Base-by-base conservation (phyloP, 2,797 vertebrate species). In the Rhincodon typus region DNA sequence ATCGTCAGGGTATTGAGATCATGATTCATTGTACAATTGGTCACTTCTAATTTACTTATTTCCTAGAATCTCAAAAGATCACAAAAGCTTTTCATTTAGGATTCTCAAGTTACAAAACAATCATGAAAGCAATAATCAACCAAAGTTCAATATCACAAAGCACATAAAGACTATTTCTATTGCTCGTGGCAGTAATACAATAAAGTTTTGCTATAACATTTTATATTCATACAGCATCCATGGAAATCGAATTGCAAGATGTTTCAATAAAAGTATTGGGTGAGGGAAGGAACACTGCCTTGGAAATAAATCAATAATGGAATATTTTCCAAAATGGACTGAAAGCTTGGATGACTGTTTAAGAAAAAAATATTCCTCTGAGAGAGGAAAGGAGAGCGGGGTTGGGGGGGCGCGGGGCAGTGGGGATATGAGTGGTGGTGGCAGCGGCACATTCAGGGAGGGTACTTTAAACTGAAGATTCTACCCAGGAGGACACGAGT, bases 391-490 rank as follows among this genome's bases (percentile, higher is more conserved):
- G 57, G 7, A 57, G 8, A 12, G 57, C 57, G 46, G 46, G 46
- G 46, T 3, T 50, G 46, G 46, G 46, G 46, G 46, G 46, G 8
- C 1, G 57, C 0, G 57, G 12, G 10, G 57, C 0, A 13, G 57
- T 4, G 13, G 57, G 0, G 57, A 8, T 57, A 57, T 62, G 57
- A 0, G 57, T 62, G 12, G 8, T 10, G 13, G 27, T n/a, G 15
- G n/a, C 3, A 0, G 34, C 30, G 25, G n/a, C 1, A 0, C 2
- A 13, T 42, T 79, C n/a, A n/a, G 34, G n/a, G 15, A 82, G n/a
- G n/a, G n/a, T 19, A 17, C 38, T 38, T 19, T 17, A 50, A 79
- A 13, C 77, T n/a, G n/a, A 38, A 17, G 77, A 12, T 15, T n/a
- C 72, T n/a, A 34, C 72, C 30, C 10, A 13, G 8, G 72, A 10